Evolutionary conservation across 1,140 invertebrate species (phyloP).

Genomic region (Trichonephila inaurata): DNA sequence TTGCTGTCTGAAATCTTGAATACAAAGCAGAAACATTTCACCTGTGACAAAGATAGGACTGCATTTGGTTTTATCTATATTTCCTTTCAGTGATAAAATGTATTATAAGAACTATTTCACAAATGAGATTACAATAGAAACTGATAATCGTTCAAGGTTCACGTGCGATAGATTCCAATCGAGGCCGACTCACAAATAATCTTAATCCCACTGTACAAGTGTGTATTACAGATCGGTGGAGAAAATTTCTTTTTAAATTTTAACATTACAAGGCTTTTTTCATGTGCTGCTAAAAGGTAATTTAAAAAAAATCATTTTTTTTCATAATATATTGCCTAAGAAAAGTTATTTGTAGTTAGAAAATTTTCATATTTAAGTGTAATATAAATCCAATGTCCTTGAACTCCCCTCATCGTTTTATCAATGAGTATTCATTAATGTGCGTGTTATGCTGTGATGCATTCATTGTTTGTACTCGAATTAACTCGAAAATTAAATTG

Average conservation of each 20-base stretch:
- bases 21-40: background rate
- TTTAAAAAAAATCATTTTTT: background rate
- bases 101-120: constrained; percentile 27
- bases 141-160: constrained; percentile 55
- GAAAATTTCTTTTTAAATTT: background rate
- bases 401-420: background rate
- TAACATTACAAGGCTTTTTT: background rate
- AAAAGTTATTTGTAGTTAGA: no score
- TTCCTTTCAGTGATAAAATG: background rate
- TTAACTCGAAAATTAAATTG: no score
- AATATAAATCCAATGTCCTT: background rate
- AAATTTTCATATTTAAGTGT: no score
- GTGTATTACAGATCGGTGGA: background rate
- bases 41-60: background rate
- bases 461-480: background rate
- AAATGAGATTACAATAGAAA: constrained; percentile 28
- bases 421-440: background rate
- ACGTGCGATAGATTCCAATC: background rate
- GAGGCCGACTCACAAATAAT: background rate
- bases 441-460: background rate
- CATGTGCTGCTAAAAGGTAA: background rate
- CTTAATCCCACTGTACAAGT: background rate
- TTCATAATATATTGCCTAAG: no score
- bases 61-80: background rate
- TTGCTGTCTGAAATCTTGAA: background rate